These are phyloP conservation scores for Dynastes maya DNA, from an alignment of 2,888 invertebrate species.

Conservation along the genomic window DNA sequence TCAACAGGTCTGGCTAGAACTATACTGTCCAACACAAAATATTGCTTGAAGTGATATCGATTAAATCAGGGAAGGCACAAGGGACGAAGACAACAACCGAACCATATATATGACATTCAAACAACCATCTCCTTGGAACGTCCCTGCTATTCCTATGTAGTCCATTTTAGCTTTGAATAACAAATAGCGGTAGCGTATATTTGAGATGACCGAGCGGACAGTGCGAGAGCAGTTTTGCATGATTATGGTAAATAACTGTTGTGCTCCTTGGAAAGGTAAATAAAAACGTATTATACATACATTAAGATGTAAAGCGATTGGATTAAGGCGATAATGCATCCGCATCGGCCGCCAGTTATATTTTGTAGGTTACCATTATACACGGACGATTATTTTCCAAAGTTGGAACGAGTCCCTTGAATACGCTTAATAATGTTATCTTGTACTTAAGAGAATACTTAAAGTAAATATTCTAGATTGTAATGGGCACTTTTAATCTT, in stretches of 20 bases:
- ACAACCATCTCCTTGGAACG: conserved; percentile 3
- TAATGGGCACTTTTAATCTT: conserved; percentile 12
- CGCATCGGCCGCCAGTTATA: background rate
- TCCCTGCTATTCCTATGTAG: conserved; percentile 13
- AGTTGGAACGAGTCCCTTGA: background rate
- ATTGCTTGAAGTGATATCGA: conserved; percentile 66
- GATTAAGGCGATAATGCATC: conserved; percentile 33
- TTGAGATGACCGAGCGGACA: background rate
- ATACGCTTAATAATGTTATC: conserved; percentile 17
- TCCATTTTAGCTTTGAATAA: conserved; percentile 3
- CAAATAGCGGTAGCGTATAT: conserved; percentile 8
- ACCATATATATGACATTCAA: conserved; percentile 12
- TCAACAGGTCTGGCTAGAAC: conserved; percentile 54
- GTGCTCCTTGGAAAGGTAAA: conserved; percentile 32
- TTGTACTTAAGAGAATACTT: conserved; percentile 7
- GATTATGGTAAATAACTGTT: conserved; percentile 49
- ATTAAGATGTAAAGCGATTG: conserved; percentile 40
- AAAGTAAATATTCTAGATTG: conserved; percentile 19
- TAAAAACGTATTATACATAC: conserved; percentile 36
- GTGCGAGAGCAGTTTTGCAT: conserved; percentile 24
- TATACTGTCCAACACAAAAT: conserved; percentile 68
- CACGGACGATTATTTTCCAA: conserved; percentile 7
- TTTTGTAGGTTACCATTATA: conserved; percentile 11
- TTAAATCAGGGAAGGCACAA: conserved; percentile 64
- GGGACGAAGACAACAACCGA: conserved; percentile 42